Evolutionary conservation across 2,888 invertebrate genomes (phyloP).

Genomic region (Agonopterix subpropinquella): DNA sequence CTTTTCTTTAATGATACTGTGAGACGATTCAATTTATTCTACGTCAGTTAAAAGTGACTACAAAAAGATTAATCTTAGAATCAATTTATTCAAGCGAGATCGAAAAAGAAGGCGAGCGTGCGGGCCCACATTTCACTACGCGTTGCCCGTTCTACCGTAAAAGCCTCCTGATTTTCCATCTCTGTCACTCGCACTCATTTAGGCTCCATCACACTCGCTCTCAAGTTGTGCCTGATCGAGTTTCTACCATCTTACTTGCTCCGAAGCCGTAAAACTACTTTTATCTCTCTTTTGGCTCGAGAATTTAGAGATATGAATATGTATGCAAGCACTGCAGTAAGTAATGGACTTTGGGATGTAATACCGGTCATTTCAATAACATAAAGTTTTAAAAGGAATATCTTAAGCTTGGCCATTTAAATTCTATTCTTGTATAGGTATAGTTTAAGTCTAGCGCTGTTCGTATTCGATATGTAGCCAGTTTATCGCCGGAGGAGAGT

Average conservation of each 20-base stretch:
- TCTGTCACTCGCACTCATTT: constrained; percentile 37
- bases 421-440: constrained; percentile 10
- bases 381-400: constrained; percentile 49
- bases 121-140: constrained; percentile 68
- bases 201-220: constrained; percentile 39
- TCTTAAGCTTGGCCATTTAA: constrained; percentile 38
- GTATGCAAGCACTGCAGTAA: constrained; percentile 61
- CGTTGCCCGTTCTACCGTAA: constrained; percentile 72
- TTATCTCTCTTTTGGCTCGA: constrained; percentile 64
- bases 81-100: constrained; percentile 73
- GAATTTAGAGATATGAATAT: constrained; percentile 70
- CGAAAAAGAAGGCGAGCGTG: constrained; percentile 60
- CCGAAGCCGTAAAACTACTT: constrained; percentile 68
- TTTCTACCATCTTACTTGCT: constrained; percentile 72
- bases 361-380: constrained; percentile 57
- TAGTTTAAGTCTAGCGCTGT: too few species aligned
- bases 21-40: background rate
- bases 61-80: constrained; percentile 69
- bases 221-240: constrained; percentile 60
- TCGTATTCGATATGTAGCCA: constrained; percentile 1
- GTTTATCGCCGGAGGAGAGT: too few species aligned
- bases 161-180: constrained; percentile 66
- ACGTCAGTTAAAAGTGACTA: constrained; percentile 47
- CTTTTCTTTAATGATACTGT: background rate
- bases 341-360: constrained; percentile 55